Evolutionary conservation across 64 coral and sea anemone genomes (phyloP).

Genomic region (Exaiptasia diaphana): DNA sequence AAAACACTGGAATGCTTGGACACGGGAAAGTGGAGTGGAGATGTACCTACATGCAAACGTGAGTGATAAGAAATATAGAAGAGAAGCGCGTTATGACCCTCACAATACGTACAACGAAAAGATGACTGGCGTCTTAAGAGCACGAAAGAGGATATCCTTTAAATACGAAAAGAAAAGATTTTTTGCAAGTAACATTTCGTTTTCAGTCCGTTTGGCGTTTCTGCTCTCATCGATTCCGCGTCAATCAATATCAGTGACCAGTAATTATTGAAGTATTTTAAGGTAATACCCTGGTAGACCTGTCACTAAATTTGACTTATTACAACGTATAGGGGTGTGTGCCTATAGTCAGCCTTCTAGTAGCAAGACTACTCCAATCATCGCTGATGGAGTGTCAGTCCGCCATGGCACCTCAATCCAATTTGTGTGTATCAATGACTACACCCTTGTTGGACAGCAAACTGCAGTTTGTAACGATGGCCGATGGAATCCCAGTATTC

Average conservation of each 20-base stretch:
- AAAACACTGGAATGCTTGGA: background rate
- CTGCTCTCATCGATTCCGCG: background rate
- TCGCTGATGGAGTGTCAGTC: background rate
- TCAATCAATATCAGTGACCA: background rate
- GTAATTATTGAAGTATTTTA: background rate
- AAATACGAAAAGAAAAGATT: background rate
- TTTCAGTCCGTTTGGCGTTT: background rate
- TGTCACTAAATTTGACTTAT: background rate
- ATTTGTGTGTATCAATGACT: background rate
- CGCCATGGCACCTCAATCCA: background rate
- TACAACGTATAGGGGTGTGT: background rate
- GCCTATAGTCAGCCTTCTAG: background rate
- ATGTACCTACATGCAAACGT: slow-evolving; percentile 17
- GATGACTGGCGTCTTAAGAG: background rate
- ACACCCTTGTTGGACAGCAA: background rate
- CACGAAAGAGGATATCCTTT: too few species aligned
- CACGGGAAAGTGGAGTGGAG: background rate
- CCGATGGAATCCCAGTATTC: background rate
- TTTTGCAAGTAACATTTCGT: background rate
- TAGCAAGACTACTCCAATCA: background rate
- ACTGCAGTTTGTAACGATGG: background rate
- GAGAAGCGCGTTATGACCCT: background rate
- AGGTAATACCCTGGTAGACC: background rate
- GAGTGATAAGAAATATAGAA: background rate
- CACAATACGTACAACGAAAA: background rate